These are phyloP conservation scores for Zosterops hypoxanthus DNA, from an alignment of 2,113 vertebrate species.

Conservation along the genomic window DNA sequence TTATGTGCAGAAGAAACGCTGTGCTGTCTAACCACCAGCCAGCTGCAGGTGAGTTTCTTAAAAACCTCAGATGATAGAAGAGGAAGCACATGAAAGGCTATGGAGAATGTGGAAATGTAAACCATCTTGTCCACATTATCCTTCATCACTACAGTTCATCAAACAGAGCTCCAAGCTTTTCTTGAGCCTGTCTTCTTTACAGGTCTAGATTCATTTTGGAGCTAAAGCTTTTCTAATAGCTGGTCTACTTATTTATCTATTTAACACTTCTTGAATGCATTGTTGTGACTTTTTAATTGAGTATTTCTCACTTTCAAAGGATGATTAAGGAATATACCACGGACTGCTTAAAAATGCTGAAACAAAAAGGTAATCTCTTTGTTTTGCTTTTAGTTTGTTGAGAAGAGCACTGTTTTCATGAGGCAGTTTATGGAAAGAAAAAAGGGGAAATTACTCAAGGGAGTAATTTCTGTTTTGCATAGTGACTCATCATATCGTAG, in stretches of 20 bases:
- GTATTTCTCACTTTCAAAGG: not conserved
- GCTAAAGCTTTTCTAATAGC: not conserved
- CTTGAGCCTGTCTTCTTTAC: not conserved
- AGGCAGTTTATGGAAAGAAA: not conserved
- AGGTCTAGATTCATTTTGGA: not conserved
- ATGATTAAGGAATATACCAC: not conserved
- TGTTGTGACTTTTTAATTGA: not conserved
- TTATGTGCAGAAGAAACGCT: not conserved
- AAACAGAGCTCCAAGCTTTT: not conserved
- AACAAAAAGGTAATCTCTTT: not conserved
- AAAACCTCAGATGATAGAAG: not conserved
- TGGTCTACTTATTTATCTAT: not conserved
- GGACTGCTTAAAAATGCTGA: not conserved
- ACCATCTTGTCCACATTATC: not conserved
- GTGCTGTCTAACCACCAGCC: not conserved
- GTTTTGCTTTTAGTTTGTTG: not conserved
- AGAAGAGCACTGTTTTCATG: not conserved
- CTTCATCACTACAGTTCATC: not conserved
- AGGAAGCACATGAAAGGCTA: not conserved
- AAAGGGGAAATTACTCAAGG: conserved; percentile 4
- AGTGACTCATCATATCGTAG: conserved; percentile 33
- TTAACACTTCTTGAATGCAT: not conserved
- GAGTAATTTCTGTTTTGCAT: conserved; percentile 30
- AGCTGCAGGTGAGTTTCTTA: not conserved
- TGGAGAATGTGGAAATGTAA: not conserved